Percentiles rank a stretch among this genome's conserved stretches.
Conservation (phyloP, 2,113 vertebrate genomes). For the Hydrolagus affinis region DNA sequence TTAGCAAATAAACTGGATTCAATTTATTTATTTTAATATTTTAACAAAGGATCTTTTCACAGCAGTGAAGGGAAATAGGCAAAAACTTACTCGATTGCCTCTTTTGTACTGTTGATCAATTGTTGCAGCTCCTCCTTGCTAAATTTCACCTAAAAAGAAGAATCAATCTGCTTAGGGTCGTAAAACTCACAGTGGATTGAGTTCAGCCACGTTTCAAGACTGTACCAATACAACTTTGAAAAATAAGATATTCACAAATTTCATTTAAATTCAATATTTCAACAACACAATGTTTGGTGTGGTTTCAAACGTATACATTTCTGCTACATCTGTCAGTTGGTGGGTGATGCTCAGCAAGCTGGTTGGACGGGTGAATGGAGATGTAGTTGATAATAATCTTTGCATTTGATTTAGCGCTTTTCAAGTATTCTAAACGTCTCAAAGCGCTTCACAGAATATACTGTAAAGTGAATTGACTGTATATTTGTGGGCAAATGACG, state of each 20-base stretch:
- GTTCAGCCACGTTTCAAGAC: too few species aligned
- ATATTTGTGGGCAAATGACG: too few species aligned
- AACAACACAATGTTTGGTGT: not conserved
- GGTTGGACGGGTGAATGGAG: too few species aligned
- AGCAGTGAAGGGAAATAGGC: not conserved
- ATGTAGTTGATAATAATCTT: too few species aligned
- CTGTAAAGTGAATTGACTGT: too few species aligned
- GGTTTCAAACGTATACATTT: not conserved
- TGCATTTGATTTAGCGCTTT: too few species aligned
- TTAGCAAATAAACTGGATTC: not conserved
- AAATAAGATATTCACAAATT: not conserved
- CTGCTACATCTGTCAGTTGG: not conserved
- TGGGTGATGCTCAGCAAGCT: too few species aligned
- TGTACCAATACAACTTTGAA: not conserved
- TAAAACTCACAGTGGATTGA: not conserved
- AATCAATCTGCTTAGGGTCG: constrained; percentile 24
- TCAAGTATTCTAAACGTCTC: too few species aligned
- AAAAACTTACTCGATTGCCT: constrained; percentile 54
- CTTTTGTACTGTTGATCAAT: constrained; percentile 55
- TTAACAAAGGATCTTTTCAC: not conserved
- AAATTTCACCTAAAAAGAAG: constrained; percentile 54
- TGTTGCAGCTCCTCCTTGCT: constrained; percentile 57
- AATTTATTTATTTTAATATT: not conserved
- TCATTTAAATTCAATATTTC: not conserved
- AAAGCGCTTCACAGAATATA: too few species aligned